Evolutionary conservation across 2,113 vertebrate genomes (phyloP), one percentile per base, ranked within the genome.

Genomic region (Hirundichthys speculiger): DNA sequence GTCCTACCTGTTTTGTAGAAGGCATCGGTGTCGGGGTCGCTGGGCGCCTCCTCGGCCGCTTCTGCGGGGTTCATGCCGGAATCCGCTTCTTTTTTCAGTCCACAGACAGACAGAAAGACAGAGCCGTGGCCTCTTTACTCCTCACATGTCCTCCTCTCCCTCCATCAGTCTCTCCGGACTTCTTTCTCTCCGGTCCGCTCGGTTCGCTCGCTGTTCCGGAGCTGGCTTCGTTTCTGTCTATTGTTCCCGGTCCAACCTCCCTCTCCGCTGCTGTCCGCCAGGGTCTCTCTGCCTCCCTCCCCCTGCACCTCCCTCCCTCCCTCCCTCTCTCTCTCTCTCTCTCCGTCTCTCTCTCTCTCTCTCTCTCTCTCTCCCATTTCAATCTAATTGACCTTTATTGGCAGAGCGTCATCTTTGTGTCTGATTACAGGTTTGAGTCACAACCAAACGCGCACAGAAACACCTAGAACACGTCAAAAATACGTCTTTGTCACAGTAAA

Each of bases 221-320:
- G 69, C 78, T 84, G 85, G 85, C 77, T 73, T 69, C 75, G 83
- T 53, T 77, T 30, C 84, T 82, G 73, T 86, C 88, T 90, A 88
- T 90, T 90, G 88, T 90, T 90, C 88, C 88, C 75, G 68, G 83
- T 85, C 81, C 88, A 87, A 38, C 71, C 83, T 85, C 79, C 65
- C 76, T 81, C 82, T 79, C 76, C 45, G 59, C 79, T 73, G 79
- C 84, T 83, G 82, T 79, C 76, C 78, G 83, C 76, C 78, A 77
- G 79, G 80, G 81, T 85, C 84, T 84, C 79, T 80, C 79, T 73
- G 2, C 64, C 82, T 80, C 77, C 64, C 78, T 67, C 65, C 41
- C 64, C 57, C 68, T 15, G 27, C 38, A 52, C 14, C 20, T 19
- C 4, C 65, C 50, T 58, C 60, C 62, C 57, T 41, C 39, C 57